phyloP scores from a whole-genome alignment of 2,113 vertebrate species.

The Microcebus jonahi region DNA sequence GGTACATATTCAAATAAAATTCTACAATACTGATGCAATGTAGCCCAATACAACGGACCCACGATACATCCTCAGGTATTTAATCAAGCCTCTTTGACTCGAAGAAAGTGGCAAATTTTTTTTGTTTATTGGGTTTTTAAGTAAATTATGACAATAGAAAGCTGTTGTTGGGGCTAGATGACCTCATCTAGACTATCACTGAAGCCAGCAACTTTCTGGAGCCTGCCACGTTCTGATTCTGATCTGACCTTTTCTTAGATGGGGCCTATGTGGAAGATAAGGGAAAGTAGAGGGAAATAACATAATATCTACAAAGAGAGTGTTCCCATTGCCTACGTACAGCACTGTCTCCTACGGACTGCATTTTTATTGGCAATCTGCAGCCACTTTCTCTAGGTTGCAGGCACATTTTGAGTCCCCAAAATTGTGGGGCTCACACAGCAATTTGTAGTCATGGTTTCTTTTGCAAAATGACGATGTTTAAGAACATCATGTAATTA shows the following conservation, averaged over 20 bases:
- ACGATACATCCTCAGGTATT: neutral
- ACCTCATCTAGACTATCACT: neutral
- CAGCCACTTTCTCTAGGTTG: neutral
- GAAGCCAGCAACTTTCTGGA: neutral
- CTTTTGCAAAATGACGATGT: constrained; percentile 58
- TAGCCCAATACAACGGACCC: neutral
- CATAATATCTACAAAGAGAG: neutral
- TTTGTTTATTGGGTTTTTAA: neutral
- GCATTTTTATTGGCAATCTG: neutral
- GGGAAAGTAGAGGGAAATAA: neutral
- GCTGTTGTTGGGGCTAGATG: neutral
- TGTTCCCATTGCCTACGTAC: accelerated
- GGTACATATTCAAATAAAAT: neutral
- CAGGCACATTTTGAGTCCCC: constrained; percentile 1
- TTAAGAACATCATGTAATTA: constrained; percentile 64
- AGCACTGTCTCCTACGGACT: neutral
- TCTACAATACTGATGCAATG: neutral
- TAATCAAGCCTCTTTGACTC: neutral
- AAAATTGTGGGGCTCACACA: neutral
- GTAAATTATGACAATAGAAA: neutral
- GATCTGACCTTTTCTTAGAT: neutral
- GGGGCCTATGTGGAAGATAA: neutral
- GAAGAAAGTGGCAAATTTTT: neutral
- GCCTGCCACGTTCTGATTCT: neutral
- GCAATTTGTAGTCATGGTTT: constrained; percentile 36